Evolutionary conservation across 1,140 invertebrate genomes (phyloP).

Genomic region (Colletes latitarsis): DNA sequence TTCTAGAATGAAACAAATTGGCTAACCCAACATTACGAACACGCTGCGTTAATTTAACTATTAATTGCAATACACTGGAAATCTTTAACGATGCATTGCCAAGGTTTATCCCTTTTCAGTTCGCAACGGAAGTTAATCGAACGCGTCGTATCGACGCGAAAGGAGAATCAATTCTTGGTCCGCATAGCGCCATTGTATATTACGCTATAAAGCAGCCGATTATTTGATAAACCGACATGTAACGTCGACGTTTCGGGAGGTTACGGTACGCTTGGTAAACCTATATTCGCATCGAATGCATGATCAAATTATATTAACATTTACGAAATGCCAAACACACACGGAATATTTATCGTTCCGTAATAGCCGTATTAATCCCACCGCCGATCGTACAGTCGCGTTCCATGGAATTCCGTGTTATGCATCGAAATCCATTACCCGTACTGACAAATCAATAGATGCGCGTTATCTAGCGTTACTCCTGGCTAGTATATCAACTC

Average conservation of each 20-base stretch:
- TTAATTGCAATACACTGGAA: too few relatives aligned
- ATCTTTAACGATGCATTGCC: too few relatives aligned
- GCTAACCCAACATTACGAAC: background rate
- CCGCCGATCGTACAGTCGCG: conserved; percentile 33
- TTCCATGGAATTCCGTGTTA: conserved; percentile 56
- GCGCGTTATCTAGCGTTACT: conserved; percentile 23
- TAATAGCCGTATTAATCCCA: conserved; percentile 62
- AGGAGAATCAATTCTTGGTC: too few relatives aligned
- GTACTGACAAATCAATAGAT: conserved; percentile 61
- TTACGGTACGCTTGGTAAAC: too few relatives aligned
- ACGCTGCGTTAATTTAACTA: background rate
- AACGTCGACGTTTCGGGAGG: background rate
- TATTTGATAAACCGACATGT: background rate
- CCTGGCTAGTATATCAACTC: background rate
- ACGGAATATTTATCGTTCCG: conserved; percentile 43
- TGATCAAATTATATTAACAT: conserved; percentile 38
- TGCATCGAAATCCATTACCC: conserved; percentile 60
- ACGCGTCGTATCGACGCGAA: too few relatives aligned
- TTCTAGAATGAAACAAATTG: background rate
- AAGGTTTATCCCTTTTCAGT: too few relatives aligned
- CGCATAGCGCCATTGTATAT: too few relatives aligned
- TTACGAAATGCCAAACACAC: conserved; percentile 49
- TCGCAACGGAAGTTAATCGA: too few relatives aligned
- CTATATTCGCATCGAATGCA: background rate
- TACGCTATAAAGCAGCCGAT: background rate